Evolutionary conservation across 2,113 vertebrate genomes (phyloP).

Genomic region (Rhea pennata): DNA sequence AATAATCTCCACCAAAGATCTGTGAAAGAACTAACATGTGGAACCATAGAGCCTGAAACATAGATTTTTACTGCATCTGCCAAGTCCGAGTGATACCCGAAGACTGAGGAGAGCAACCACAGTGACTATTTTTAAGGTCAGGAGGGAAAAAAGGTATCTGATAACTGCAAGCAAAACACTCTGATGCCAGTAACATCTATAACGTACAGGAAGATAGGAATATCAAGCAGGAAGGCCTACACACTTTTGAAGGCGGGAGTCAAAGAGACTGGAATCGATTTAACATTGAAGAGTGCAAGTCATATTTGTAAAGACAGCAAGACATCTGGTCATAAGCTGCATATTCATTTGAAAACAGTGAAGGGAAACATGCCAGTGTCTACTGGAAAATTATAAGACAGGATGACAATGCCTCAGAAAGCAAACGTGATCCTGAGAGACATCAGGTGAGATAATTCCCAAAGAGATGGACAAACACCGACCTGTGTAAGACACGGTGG

Average conservation of each 20-base stretch:
- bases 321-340: neutral
- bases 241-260: neutral
- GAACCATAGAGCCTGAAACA: neutral
- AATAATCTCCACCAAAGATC: slow-evolving; percentile 37
- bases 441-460: neutral
- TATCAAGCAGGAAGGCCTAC: neutral
- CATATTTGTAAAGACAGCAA: neutral
- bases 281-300: neutral
- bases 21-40: neutral
- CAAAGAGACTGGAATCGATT: neutral
- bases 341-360: neutral
- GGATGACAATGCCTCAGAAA: neutral
- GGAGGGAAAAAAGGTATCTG: neutral
- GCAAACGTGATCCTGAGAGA: neutral
- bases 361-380: neutral
- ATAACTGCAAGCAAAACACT: neutral
- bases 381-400: neutral
- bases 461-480: neutral
- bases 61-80: neutral
- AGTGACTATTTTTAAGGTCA: neutral
- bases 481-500: neutral
- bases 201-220: neutral
- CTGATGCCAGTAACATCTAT: neutral
- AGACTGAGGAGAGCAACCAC: neutral
- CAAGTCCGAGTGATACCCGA: neutral